Percentiles rank a stretch among this genome's conserved stretches.
These are phyloP conservation scores for Eristalis pertinax DNA, from an alignment of 2,888 invertebrate genomes.

Conservation along the genomic window DNA sequence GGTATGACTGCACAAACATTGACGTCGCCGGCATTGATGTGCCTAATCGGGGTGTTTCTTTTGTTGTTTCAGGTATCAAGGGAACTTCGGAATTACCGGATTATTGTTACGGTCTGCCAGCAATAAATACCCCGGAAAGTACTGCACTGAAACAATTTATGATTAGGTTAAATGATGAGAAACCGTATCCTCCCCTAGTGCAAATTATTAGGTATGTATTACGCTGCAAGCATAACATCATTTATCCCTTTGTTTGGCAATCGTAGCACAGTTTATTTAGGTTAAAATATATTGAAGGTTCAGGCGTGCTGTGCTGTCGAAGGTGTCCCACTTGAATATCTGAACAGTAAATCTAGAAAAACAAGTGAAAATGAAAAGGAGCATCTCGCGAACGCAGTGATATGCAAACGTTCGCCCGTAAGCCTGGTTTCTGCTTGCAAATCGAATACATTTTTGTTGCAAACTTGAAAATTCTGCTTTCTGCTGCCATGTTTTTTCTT, in stretches of 20 bases:
- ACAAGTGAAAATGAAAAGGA: no score
- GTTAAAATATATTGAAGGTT: no score
- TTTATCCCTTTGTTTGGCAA: neutral
- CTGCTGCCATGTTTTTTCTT: no score
- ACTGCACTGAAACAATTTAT: conserved; percentile 90
- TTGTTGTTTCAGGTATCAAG: conserved; percentile 84
- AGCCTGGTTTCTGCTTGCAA: no score
- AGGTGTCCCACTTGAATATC: no score
- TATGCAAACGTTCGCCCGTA: no score
- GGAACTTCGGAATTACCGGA: conserved; percentile 89
- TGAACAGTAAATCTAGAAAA: no score
- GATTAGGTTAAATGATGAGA: conserved; percentile 90
- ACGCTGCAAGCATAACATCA: neutral
- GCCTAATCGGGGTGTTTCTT: neutral
- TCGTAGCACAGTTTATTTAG: no score
- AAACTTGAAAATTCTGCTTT: no score
- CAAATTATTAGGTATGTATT: conserved; percentile 89
- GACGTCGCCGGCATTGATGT: neutral
- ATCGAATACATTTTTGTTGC: no score
- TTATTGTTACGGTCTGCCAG: conserved; percentile 90
- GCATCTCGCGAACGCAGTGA: no score
- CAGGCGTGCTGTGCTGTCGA: no score
- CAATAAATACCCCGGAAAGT: conserved; percentile 88
- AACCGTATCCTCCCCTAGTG: conserved; percentile 90
- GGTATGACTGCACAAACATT: conserved; percentile 74